Evolutionary conservation across 1,140 invertebrate genomes (phyloP), one percentile per base, ranked within the genome.

Genomic region (Procambarus clarkii): DNA sequence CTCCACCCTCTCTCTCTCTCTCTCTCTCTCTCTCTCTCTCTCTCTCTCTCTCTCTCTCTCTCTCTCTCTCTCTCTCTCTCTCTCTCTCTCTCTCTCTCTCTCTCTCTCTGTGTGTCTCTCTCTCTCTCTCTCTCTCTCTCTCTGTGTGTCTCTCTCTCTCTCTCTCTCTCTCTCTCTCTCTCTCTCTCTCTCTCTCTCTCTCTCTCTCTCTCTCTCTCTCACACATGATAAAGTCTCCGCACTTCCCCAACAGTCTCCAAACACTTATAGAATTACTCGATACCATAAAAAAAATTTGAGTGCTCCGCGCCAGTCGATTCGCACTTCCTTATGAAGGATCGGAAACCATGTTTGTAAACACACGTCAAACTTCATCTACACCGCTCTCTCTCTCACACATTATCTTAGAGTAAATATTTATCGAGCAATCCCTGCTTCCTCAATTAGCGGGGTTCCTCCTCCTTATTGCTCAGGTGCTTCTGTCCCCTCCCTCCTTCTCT

Each of bases 11-110:
- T 60, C 81, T 83, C 81, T 58, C 50, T n/a, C 48, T 83, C 4
- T 60, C 81, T 60, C 81, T 83, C 50, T 83, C 50, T 83, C 81
- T 83, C 50, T 83, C 81, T 83, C 81, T 83, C 81, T 83, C 81
- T 83, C 34, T 83, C 50, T 60, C 81, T 83, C 50, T 83, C 50
- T 83, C 50, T 83, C 81, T 83, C 50, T 83, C 50, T 83, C 50
- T 83, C 81, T 83, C 4, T 64, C 15, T 83, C 50, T 60, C 50
- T 83, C 24, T 83, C 81, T 83, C 81, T 64, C 45, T 81, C 79
- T 81, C 79, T 81, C 45, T 81, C 44, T 81, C 79, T 50, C 45
- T 50, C 46, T 81, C 79, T 81, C 50, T 48, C 79, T 82, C 48
- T 82, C 80, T 58, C 54, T 60, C 80, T 60, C 79, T 81, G 44